Conservation (phyloP, 2,888 invertebrate genomes). For the Drosophila mettleri region DNA sequence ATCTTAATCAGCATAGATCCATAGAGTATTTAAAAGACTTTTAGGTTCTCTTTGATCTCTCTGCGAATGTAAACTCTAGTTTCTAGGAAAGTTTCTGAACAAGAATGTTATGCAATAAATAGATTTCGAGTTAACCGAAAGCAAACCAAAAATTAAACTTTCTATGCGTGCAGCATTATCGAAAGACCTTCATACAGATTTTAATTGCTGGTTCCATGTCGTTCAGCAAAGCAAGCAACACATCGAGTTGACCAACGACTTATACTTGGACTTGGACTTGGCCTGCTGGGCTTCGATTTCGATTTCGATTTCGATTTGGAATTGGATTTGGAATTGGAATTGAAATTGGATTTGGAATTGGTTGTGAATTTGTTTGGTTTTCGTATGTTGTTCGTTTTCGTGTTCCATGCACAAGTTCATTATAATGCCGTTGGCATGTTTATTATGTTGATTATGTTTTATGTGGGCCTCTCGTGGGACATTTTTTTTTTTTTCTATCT, state of each 20-base stretch:
- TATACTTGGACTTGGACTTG: slow-evolving; percentile 32
- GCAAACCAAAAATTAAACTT: slow-evolving; percentile 48
- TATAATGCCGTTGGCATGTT: slow-evolving; percentile 62
- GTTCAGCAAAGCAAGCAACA: slow-evolving; percentile 13
- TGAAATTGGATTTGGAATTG: slow-evolving; percentile 18
- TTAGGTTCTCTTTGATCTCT: background rate
- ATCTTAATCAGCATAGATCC: no score
- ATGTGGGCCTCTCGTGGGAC: slow-evolving; percentile 43
- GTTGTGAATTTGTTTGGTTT: slow-evolving; percentile 11
- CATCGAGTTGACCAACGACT: slow-evolving; percentile 41
- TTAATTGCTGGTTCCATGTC: slow-evolving; percentile 50
- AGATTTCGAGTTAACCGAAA: background rate
- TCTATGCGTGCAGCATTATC: slow-evolving; percentile 52
- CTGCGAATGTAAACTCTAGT: background rate
- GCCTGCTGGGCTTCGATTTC: slow-evolving; percentile 38
- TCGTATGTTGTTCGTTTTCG: slow-evolving; percentile 21
- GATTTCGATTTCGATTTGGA: slow-evolving; percentile 6
- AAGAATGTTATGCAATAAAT: slow-evolving; percentile 10
- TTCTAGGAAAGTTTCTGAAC: background rate
- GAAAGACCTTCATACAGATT: slow-evolving; percentile 43
- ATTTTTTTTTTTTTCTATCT: slow-evolving; percentile 13
- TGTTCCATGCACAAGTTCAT: slow-evolving; percentile 48
- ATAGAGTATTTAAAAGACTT: background rate
- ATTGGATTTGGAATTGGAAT: slow-evolving; percentile 17
- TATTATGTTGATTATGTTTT: slow-evolving; percentile 58